Conservation (phyloP, 2,888 invertebrate genomes). For the Leptinotarsa tumamoca region DNA sequence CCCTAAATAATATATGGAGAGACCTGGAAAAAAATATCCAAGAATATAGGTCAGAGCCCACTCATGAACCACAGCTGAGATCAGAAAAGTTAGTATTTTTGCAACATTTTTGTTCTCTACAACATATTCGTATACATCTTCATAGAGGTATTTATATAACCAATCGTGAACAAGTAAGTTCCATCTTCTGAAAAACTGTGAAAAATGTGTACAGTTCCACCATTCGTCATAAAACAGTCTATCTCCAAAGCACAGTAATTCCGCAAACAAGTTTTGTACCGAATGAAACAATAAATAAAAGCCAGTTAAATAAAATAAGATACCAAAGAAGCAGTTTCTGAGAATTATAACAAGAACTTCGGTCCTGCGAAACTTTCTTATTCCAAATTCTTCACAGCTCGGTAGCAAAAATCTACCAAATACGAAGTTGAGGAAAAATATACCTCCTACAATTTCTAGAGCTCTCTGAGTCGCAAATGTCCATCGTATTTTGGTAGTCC, state of each 20-base stretch:
- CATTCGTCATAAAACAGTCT: constrained; percentile 74
- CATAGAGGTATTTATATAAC: constrained; percentile 91
- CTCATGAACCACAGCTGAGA: constrained; percentile 69
- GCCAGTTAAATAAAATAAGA: constrained; percentile 67
- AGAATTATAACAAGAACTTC: constrained; percentile 73
- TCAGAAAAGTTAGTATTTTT: constrained; percentile 76
- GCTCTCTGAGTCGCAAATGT: constrained; percentile 77
- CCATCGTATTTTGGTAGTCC: constrained; percentile 82
- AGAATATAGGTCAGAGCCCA: too few relatives aligned
- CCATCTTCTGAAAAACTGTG: constrained; percentile 92
- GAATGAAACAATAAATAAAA: constrained; percentile 91
- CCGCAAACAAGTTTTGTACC: constrained; percentile 92
- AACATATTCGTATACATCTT: constrained; percentile 71
- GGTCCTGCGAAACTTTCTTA: constrained; percentile 46
- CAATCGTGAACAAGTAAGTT: constrained; percentile 96
- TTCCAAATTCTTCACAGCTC: constrained; percentile 75
- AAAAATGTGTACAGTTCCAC: constrained; percentile 92
- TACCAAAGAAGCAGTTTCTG: constrained; percentile 80
- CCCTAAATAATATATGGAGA: too few relatives aligned
- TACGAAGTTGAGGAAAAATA: constrained; percentile 85
- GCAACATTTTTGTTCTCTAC: constrained; percentile 68
- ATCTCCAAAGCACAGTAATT: constrained; percentile 89
- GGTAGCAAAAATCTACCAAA: constrained; percentile 82
- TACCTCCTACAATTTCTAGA: constrained; percentile 81
- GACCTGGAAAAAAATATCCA: too few relatives aligned